These are phyloP conservation scores for Anguilla pacifica DNA, from an alignment of 2,797 vertebrate genomes.

Conservation along the genomic window DNA sequence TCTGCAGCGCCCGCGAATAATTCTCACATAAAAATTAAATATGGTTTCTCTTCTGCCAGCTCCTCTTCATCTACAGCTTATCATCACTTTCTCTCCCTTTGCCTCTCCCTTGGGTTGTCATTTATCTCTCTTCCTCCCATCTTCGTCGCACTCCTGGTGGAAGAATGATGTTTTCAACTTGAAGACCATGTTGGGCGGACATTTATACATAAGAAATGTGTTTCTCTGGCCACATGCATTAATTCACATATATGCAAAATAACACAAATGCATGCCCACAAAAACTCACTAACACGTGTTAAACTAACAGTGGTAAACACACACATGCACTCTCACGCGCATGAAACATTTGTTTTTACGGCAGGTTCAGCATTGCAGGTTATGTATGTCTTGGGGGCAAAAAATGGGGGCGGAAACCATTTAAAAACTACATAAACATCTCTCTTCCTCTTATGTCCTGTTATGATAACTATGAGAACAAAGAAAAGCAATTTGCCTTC, in stretches of 20 bases:
- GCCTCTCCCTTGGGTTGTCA: background rate
- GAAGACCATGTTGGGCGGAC: background rate
- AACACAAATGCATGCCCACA: background rate
- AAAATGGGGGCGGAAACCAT: background rate
- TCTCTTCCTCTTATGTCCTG: slow-evolving; percentile 17
- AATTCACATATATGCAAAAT: background rate
- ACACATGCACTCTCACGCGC: background rate
- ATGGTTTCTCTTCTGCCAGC: background rate
- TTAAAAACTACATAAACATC: background rate
- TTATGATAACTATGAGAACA: background rate
- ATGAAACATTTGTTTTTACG: no score
- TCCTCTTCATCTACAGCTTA: background rate
- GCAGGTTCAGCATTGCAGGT: background rate
- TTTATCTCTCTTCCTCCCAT: background rate
- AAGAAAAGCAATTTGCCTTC: background rate
- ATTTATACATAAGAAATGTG: background rate
- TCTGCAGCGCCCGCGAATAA: background rate
- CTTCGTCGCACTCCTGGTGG: background rate
- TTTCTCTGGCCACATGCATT: background rate
- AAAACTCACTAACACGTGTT: background rate
- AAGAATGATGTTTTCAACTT: slow-evolving; percentile 3
- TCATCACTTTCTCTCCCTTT: background rate
- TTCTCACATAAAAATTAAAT: slow-evolving; percentile 17
- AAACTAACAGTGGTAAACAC: background rate
- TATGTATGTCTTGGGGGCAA: background rate